A percentile compares a stretch with the other conserved stretches of the same genome.
Conservation (phyloP, 2,888 invertebrate species). For the Lycocerus yunnanus region DNA sequence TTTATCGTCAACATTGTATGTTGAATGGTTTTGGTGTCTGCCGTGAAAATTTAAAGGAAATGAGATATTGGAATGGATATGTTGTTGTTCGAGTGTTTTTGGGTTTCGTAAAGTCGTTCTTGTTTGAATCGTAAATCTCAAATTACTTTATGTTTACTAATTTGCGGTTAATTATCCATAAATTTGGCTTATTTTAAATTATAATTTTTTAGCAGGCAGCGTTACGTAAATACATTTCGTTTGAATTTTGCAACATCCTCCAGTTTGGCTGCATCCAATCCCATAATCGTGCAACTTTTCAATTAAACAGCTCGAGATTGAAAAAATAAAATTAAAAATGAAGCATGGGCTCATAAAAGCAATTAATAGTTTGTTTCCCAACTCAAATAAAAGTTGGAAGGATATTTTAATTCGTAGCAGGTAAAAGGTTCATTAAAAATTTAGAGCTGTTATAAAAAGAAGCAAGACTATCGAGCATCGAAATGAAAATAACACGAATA, state of each 20-base stretch:
- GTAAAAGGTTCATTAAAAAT: neutral
- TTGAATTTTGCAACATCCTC: neutral
- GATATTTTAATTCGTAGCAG: neutral
- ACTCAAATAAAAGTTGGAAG: neutral
- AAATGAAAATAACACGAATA: neutral
- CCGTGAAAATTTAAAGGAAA: neutral
- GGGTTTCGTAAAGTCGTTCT: too few relatives aligned
- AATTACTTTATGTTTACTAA: neutral
- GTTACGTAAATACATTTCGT: neutral
- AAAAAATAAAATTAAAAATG: neutral
- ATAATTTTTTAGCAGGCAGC: neutral
- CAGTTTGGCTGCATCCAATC: neutral
- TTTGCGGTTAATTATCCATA: neutral
- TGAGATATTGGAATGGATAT: neutral
- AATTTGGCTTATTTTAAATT: neutral
- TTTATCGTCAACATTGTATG: neutral
- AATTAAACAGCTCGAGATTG: neutral
- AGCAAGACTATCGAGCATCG: neutral
- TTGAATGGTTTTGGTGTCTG: neutral
- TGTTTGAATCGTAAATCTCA: neutral
- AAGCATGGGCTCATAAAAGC: neutral
- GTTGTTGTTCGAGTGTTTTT: neutral
- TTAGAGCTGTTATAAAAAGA: neutral
- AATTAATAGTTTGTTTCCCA: neutral
- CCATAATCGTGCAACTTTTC: neutral